These are phyloP conservation scores for Ridgeia piscesae DNA, from an alignment of 1,140 invertebrate species.

Conservation along the genomic window DNA sequence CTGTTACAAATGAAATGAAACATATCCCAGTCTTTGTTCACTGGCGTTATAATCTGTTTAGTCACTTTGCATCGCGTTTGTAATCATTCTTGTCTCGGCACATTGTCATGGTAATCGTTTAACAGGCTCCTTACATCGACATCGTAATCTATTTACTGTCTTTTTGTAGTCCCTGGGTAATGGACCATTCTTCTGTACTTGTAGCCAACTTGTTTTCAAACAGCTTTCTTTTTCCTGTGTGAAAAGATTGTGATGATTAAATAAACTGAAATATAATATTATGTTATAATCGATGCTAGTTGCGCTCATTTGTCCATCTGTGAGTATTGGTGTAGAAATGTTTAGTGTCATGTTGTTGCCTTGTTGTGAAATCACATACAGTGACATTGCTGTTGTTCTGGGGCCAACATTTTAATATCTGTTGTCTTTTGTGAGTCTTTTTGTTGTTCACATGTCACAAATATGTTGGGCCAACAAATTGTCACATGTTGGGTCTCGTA, in stretches of 20 bases:
- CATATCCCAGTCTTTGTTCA: too few relatives aligned
- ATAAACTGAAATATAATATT: neutral
- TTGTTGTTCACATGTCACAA: too few relatives aligned
- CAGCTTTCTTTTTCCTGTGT: neutral
- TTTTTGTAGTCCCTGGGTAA: neutral
- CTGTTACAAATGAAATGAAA: too few relatives aligned
- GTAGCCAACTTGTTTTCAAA: neutral
- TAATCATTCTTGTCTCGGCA: neutral
- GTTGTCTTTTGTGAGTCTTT: too few relatives aligned
- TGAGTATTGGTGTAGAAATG: neutral
- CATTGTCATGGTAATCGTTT: too few relatives aligned
- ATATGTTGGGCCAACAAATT: neutral
- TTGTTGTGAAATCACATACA: neutral
- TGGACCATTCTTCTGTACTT: neutral
- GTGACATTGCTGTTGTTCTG: neutral
- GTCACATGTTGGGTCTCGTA: neutral
- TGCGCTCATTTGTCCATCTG: neutral
- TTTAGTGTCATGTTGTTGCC: neutral
- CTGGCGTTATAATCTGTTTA: neutral
- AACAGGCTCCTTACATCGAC: neutral
- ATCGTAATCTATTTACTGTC: neutral
- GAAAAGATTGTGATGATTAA: neutral
- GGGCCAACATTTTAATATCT: too few relatives aligned
- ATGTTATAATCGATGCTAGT: neutral
- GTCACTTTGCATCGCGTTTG: neutral